Percentiles rank a stretch among this genome's conserved stretches.
Evolutionary conservation across 2,888 invertebrate genomes (phyloP).

Genomic region (Erannis defoliaria): DNA sequence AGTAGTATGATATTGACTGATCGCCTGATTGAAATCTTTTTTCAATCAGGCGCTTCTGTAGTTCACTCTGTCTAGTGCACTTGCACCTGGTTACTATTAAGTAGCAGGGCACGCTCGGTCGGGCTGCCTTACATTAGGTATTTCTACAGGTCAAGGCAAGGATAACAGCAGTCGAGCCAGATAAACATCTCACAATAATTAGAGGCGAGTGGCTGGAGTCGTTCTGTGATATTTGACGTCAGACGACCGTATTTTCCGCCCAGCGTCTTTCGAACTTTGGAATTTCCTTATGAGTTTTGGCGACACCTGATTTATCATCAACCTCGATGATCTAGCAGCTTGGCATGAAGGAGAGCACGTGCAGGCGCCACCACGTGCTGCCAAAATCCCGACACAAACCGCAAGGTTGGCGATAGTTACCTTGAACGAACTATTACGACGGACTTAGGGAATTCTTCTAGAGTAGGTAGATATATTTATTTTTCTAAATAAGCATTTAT

Average conservation of each 20-base stretch:
- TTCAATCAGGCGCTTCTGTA: background rate
- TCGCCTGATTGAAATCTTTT: background rate
- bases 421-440: too few relatives aligned
- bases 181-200: conserved; percentile 3
- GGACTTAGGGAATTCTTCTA: background rate
- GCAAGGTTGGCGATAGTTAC: background rate
- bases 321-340: conserved; percentile 1
- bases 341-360: background rate
- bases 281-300: conserved; percentile 17
- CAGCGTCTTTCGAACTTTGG: conserved; percentile 14
- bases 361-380: background rate
- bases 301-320: conserved; percentile 17
- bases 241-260: conserved; percentile 12
- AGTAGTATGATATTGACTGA: too few relatives aligned
- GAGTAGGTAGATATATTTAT: too few relatives aligned
- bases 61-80: too few relatives aligned
- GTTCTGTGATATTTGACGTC: conserved; percentile 21
- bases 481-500: too few relatives aligned
- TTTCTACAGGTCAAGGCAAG: too few relatives aligned
- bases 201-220: background rate
- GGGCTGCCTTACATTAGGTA: too few relatives aligned
- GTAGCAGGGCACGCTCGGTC: too few relatives aligned
- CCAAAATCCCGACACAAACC: conserved; percentile 8
- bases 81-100: too few relatives aligned
- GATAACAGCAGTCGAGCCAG: background rate